These are phyloP conservation scores for Cisticola juncidis DNA, from an alignment of 2,113 vertebrate species.

Conservation along the genomic window DNA sequence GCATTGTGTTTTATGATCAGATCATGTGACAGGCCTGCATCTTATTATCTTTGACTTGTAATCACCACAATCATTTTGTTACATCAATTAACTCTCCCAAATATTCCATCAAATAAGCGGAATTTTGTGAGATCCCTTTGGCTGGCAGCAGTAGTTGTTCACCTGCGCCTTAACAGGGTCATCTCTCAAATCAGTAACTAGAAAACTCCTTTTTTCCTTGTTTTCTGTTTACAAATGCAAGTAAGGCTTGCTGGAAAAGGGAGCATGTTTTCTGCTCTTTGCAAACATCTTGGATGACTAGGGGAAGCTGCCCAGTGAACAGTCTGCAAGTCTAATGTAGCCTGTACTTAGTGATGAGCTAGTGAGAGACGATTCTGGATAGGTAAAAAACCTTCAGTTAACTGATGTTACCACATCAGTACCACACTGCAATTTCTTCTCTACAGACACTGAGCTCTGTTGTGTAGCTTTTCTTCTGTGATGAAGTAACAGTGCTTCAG, in stretches of 20 bases:
- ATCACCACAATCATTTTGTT: not conserved
- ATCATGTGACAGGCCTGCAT: not conserved
- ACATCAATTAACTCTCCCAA: not conserved
- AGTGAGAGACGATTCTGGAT: not conserved
- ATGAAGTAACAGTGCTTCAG: not conserved
- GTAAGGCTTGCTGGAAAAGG: not conserved
- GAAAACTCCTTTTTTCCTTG: not conserved
- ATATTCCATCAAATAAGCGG: not conserved
- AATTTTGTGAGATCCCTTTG: not conserved
- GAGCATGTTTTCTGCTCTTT: not conserved
- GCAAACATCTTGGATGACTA: not conserved
- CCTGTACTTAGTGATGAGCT: not conserved
- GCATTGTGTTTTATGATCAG: not conserved
- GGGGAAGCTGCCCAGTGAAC: not conserved
- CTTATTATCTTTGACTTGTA: not conserved
- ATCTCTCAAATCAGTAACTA: not conserved
- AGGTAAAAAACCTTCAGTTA: not conserved
- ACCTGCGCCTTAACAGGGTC: not conserved
- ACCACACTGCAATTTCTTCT: not conserved
- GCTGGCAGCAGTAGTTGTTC: not conserved
- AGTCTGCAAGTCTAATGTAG: not conserved
- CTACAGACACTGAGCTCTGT: not conserved
- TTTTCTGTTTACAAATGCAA: not conserved
- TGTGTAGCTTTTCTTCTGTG: not conserved
- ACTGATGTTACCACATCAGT: not conserved